phyloP scores from a whole-genome alignment of 2,113 vertebrate species.

The Pyxicephalus adspersus region DNA sequence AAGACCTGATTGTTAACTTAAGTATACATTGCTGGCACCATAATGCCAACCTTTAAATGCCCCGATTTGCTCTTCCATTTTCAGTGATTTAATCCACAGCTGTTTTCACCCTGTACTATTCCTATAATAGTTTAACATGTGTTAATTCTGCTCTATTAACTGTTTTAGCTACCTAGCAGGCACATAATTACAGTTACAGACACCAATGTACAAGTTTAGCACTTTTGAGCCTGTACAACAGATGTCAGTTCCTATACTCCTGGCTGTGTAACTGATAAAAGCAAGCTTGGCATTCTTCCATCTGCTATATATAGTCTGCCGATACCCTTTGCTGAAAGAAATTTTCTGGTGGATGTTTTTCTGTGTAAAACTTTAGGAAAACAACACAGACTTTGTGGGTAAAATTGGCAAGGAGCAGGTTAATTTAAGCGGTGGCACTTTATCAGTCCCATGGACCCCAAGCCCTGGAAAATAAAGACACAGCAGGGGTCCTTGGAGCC shows the following conservation, averaged over 20 bases:
- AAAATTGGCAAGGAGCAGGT: not conserved
- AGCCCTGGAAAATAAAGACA: conserved; percentile 29
- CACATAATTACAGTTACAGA: conserved; percentile 9
- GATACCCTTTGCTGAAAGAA: conserved; percentile 11
- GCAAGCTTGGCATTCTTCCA: conserved; percentile 48
- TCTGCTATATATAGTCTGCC: conserved; percentile 46
- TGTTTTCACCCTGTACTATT: conserved; percentile 25
- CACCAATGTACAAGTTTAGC: conserved; percentile 28
- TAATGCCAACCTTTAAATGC: conserved; percentile 39
- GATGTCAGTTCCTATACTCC: conserved; percentile 45
- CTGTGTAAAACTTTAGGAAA: not conserved
- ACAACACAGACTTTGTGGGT: not conserved
- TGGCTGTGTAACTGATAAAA: conserved; percentile 48
- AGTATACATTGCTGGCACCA: not conserved
- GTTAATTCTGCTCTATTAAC: conserved; percentile 39
- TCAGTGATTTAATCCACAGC: conserved; percentile 34
- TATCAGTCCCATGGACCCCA: conserved; percentile 13
- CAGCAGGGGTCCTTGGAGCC: conserved; percentile 41
- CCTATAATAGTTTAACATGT: conserved; percentile 41
- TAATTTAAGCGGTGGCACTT: not conserved
- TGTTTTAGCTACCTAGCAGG: conserved; percentile 14
- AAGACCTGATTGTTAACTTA: conserved; percentile 43
- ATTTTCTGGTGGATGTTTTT: not conserved
- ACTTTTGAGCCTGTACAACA: conserved; percentile 30
- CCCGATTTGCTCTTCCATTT: conserved; percentile 32